A percentile compares a stretch with the other conserved stretches of the same genome.
These are phyloP conservation scores for Ectemnius cavifrons DNA, from an alignment of 2,888 invertebrate species.

Conservation along the genomic window DNA sequence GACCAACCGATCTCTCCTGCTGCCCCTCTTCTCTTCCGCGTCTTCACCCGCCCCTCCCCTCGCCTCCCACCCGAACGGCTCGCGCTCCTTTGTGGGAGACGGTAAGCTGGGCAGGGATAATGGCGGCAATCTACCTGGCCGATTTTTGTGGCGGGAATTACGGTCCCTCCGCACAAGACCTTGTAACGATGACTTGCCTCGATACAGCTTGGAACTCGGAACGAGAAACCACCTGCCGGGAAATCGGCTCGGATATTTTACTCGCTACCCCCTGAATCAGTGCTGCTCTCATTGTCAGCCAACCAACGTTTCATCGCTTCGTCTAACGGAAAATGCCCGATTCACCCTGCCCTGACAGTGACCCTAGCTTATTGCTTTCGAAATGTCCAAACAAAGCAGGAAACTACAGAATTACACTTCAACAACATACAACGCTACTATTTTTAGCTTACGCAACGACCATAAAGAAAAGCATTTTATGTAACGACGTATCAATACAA, in stretches of 20 bases:
- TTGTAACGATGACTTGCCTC: constrained; percentile 45
- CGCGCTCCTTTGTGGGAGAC: constrained; percentile 58
- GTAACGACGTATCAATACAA: no score
- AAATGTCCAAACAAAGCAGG: no score
- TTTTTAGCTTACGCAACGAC: no score
- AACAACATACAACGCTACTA: no score
- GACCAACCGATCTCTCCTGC: constrained; percentile 3
- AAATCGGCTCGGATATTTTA: constrained; percentile 53
- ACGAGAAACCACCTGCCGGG: constrained; percentile 61
- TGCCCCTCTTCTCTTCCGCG: constrained; percentile 36
- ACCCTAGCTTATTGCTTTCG: no score
- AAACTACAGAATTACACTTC: no score
- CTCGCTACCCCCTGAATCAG: constrained; percentile 13
- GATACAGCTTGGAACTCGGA: constrained; percentile 4
- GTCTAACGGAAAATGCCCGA: no score
- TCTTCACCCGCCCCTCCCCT: constrained; percentile 29
- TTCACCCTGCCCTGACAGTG: no score
- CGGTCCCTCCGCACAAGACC: constrained; percentile 55
- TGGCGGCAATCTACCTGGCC: constrained; percentile 76
- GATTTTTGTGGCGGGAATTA: constrained; percentile 77
- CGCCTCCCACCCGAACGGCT: constrained; percentile 8
- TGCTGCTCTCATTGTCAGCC: background rate
- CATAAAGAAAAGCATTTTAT: no score
- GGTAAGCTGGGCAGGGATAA: constrained; percentile 67
- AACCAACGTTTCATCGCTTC: no score